Evolutionary conservation across 2,888 invertebrate species (phyloP), one percentile per base, ranked within the genome.

Genomic region (Netelia virgata): DNA sequence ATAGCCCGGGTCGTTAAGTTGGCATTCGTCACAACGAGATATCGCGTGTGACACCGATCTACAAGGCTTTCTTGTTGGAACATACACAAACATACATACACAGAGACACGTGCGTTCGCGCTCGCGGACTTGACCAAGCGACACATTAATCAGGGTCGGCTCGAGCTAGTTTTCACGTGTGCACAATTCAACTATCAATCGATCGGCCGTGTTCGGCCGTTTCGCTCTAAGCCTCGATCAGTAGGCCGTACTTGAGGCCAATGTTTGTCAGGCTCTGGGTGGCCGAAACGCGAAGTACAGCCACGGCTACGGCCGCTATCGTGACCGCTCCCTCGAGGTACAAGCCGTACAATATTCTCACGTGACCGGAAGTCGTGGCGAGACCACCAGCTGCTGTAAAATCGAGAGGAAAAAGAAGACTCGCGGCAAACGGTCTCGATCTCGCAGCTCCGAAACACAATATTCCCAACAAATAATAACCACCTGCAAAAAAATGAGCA

Each of bases 361-460:
- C 94, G 88, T 95, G 93, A 2, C 95, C 95, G 69, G 94, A 93
- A 36, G 96, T 95, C 23, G 94, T 94, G 8, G 96, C 96, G 43
- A 96, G 95, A 1, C 96, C 96, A 0, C 96, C 96, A 0, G 95
- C 95, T 0, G 96, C 96, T 6, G 96, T 96, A 88, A 97, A 96
- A 90, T 96, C 96, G 84, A 96, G 89, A 0, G 96, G 96, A 89
- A 96, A 97, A 93, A 96, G 94, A 20, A 96, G 90, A 82, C 95
- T 94, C 63, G 96, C 96, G 2, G 95, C 91, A 0, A 95, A 90
- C 1, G 94, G 92, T 79, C 95, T 94, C 8, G 93, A 91, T 66
- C 96, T 94, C 1, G 95, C 93, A 16, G 95, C 93, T 1, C 96
- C 96, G 88, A 96, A 96, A 20, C 94, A 91, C 0, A 95, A 86